phyloP scores from a whole-genome alignment of 2,797 vertebrate species.

The Muscicapa comitata region DNA sequence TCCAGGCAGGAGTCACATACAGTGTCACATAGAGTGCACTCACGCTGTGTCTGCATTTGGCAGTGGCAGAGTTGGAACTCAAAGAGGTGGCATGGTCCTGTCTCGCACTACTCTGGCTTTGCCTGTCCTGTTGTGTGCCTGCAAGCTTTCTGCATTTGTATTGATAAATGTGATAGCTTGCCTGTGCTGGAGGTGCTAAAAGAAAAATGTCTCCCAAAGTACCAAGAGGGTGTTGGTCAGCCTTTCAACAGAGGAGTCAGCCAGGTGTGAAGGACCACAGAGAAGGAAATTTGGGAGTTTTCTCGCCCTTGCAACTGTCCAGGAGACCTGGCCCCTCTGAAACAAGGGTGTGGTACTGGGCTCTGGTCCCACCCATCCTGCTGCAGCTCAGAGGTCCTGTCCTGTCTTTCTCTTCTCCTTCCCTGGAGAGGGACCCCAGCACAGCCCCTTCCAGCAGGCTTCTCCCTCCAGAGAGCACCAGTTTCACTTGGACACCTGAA shows the following conservation, averaged over 20 bases:
- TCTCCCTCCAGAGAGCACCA: not conserved
- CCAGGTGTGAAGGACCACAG: not conserved
- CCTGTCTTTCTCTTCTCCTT: not conserved
- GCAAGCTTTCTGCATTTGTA: not conserved
- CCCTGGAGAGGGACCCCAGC: not conserved
- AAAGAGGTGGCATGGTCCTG: fast-evolving
- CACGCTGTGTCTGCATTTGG: not conserved
- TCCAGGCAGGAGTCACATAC: not conserved
- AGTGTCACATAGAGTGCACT: not conserved
- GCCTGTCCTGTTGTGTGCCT: fast-evolving
- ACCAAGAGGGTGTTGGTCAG: not conserved
- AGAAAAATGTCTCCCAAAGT: not conserved
- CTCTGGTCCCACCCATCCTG: fast-evolving
- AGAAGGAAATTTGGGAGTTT: not conserved
- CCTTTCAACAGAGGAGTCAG: not conserved
- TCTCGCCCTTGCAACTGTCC: not conserved
- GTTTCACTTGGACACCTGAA: not conserved
- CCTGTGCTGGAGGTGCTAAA: not conserved
- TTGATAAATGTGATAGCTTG: not conserved
- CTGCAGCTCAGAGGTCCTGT: not conserved
- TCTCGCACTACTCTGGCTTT: not conserved
- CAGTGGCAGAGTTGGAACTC: not conserved
- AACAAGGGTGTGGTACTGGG: not conserved
- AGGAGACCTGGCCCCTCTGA: not conserved
- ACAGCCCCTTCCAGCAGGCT: not conserved